phyloP scores from a whole-genome alignment of 2,888 invertebrate genomes.

The Microchrysa polita region DNA sequence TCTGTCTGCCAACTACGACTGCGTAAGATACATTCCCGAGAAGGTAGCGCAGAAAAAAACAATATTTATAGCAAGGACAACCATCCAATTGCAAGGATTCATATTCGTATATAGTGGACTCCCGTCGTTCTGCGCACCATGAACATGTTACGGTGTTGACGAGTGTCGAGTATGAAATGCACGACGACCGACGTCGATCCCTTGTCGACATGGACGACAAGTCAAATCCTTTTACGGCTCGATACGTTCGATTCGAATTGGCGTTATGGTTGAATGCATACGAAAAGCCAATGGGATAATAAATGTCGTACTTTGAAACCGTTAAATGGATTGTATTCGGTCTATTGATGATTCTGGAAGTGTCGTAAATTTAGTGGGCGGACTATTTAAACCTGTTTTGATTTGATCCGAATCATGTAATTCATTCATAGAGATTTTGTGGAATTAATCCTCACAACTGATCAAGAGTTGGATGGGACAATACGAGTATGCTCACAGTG shows the following conservation, averaged over 20 bases:
- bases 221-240: slow-evolving; percentile 18
- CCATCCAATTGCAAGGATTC: slow-evolving; percentile 9
- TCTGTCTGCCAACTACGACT: slow-evolving; percentile 18
- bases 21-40: slow-evolving; percentile 23
- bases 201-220: background rate
- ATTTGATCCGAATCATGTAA: slow-evolving; percentile 6
- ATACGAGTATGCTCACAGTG: too few species aligned
- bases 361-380: slow-evolving; percentile 18
- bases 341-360: background rate
- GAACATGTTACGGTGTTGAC: slow-evolving; percentile 30
- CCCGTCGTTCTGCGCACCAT: slow-evolving; percentile 14
- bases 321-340: slow-evolving; percentile 28
- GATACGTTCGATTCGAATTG: background rate
- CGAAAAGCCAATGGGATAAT: slow-evolving; percentile 38
- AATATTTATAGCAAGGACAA: slow-evolving; percentile 14
- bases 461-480: too few species aligned
- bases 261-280: slow-evolving; percentile 25
- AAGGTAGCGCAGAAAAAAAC: background rate
- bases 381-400: slow-evolving; percentile 30
- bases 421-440: slow-evolving; percentile 27
- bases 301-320: slow-evolving; percentile 41
- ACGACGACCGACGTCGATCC: background rate
- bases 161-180: slow-evolving; percentile 12
- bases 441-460: too few species aligned
- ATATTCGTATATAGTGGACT: slow-evolving; percentile 14